phyloP scores from a whole-genome alignment of 2,888 invertebrate species.

The Andricus curvator region DNA sequence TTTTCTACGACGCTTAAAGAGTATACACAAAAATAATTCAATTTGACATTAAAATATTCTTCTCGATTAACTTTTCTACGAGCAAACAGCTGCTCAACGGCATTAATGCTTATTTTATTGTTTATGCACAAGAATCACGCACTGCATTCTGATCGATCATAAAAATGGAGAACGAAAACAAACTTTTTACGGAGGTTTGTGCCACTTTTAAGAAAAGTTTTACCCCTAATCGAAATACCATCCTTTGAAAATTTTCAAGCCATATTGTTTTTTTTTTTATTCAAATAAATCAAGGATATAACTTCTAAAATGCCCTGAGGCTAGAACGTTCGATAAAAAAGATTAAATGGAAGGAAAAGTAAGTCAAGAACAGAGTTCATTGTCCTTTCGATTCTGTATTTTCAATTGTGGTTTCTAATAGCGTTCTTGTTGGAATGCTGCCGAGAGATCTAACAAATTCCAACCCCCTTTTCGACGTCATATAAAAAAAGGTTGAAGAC shows the following conservation, averaged over 20 bases:
- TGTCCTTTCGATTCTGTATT: not conserved
- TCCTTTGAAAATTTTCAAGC: no score
- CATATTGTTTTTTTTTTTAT: no score
- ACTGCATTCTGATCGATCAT: not conserved
- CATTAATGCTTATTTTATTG: not conserved
- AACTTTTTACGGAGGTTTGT: not conserved
- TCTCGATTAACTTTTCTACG: not conserved
- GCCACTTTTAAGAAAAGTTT: no score
- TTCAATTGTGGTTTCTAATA: not conserved
- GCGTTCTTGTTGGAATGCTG: not conserved
- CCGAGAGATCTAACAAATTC: conserved; percentile 10
- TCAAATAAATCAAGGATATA: no score
- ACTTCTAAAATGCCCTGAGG: no score
- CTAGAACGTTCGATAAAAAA: not conserved
- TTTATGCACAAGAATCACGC: not conserved
- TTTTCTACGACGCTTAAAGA: conserved; percentile 2
- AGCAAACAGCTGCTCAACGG: not conserved
- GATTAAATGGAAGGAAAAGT: not conserved
- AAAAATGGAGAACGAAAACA: not conserved
- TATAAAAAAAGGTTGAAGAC: not conserved
- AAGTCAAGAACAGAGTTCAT: not conserved
- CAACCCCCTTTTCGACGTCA: not conserved
- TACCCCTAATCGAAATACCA: no score
- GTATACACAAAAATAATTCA: not conserved
- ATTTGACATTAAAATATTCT: conserved; percentile 16